Percentiles rank a stretch among this genome's conserved stretches.
Conservation (phyloP, 2,113 vertebrate species). For the Podilymbus podiceps region DNA sequence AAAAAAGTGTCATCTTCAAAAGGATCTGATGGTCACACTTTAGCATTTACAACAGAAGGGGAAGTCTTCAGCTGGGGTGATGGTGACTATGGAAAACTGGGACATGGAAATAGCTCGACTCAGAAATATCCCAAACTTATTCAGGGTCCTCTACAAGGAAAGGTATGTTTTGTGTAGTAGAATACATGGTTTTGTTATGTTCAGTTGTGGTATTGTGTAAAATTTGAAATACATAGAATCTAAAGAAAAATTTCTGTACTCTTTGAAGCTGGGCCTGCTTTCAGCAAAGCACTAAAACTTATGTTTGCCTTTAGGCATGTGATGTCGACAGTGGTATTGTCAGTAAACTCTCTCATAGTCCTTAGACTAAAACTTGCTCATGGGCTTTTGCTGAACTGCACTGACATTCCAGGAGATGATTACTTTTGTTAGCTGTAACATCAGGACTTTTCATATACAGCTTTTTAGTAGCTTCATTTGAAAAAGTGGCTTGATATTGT, state of each 20-base stretch:
- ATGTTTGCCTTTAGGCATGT: not conserved
- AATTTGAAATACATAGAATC: not conserved
- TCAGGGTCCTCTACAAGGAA: constrained; percentile 85
- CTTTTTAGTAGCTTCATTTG: not conserved
- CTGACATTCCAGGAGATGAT: not conserved
- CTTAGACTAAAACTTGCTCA: not conserved
- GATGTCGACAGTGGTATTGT: not conserved
- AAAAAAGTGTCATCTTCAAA: constrained; percentile 87
- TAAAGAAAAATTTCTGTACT: not conserved
- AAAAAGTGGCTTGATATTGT: not conserved
- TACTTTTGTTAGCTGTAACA: not conserved
- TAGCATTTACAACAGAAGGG: constrained; percentile 85
- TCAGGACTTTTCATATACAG: not conserved
- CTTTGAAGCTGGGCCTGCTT: not conserved
- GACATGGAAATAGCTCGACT: constrained; percentile 86
- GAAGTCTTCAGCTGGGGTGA: constrained; percentile 90
- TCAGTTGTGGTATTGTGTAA: not conserved
- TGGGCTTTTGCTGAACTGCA: not conserved
- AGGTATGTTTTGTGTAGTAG: constrained; percentile 65
- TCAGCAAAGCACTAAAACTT: not conserved
- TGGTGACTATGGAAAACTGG: constrained; percentile 85
- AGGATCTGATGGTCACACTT: constrained; percentile 86
- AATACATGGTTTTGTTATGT: not conserved
- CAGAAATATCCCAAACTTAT: constrained; percentile 88
- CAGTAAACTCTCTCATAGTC: not conserved